Evolutionary conservation across 2,797 vertebrate species (phyloP).

Genomic region (Hydrolagus colliei): DNA sequence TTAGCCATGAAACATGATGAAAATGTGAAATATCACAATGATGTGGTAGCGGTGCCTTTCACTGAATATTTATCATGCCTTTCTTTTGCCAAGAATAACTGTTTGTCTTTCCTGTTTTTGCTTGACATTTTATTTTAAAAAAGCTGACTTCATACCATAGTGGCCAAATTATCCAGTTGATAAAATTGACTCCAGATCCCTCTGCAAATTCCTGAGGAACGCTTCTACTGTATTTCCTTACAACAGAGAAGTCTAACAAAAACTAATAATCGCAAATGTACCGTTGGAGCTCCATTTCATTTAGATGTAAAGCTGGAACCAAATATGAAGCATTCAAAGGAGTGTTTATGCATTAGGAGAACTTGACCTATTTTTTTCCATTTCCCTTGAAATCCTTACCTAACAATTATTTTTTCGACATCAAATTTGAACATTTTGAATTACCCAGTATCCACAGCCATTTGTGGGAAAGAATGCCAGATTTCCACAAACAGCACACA

Average conservation of each 20-base stretch:
- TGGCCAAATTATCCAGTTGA: background rate
- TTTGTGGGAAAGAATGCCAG: no score
- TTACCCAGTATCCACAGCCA: no score
- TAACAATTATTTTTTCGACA: no score
- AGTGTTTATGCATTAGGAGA: no score
- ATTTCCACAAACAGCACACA: no score
- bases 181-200: conserved; percentile 21
- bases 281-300: background rate
- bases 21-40: conserved; percentile 40
- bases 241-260: conserved; percentile 32
- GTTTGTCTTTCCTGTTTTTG: background rate
- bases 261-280: conserved; percentile 36
- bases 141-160: background rate
- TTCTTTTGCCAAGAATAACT: conserved; percentile 42
- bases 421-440: no score
- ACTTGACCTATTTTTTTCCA: no score
- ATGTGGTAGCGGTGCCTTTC: conserved; percentile 39
- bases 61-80: conserved; percentile 37
- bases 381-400: no score
- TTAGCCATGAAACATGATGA: conserved; percentile 40
- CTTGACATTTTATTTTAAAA: background rate
- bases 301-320: background rate
- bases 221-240: conserved; percentile 27
- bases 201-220: background rate
- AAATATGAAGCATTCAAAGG: background rate